Evolutionary conservation across 2,888 invertebrate genomes (phyloP), one percentile per base, ranked within the genome.

Genomic region (Diaprepes abbreviatus): DNA sequence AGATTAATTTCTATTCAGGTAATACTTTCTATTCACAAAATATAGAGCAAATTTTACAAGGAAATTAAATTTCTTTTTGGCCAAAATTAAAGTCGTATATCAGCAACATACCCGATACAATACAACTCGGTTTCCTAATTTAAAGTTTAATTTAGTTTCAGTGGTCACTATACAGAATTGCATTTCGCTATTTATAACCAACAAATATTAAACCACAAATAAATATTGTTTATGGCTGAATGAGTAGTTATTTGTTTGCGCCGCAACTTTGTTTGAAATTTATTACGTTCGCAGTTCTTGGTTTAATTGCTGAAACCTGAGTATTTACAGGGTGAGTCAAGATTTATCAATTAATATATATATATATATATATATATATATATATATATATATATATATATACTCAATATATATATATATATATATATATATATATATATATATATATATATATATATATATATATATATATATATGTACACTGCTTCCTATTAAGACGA

Each of bases 61-160:
- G 58, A 16, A 58, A 58, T n/a, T 59, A 40, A 45, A 28, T 59
- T 63, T 63, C 10, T 38, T 40, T 28, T 52, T n/a, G 38, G 21
- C 16, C n/a, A 3, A 33, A 33, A 55, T 19, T 55, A 21, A 35
- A 55, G 31, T 33, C 40, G 40, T 31, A 63, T 54, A 40, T 54
- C 52, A 54, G 40, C 52, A 19, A 21, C 28, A 19, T 16, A 33
- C 16, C 40, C 54, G 19, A 63, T 63, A 38, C 62, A 63, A 63
- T 63, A 38, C 24, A 38, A 16, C n/a, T 28, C 55, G 63, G 35
- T 21, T 28, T 63, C 14, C 54, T 54, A 63, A 54, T 54, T 63
- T 63, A 54, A 52, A 63, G 54, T 63, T 63, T 63, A 65, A 65
- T 57, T 43, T 33, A 45, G 55, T 65, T 57, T 45, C 24, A 43